Evolutionary conservation across 2,888 invertebrate species (phyloP).

Genomic region (Teinopalpus imperialis): DNA sequence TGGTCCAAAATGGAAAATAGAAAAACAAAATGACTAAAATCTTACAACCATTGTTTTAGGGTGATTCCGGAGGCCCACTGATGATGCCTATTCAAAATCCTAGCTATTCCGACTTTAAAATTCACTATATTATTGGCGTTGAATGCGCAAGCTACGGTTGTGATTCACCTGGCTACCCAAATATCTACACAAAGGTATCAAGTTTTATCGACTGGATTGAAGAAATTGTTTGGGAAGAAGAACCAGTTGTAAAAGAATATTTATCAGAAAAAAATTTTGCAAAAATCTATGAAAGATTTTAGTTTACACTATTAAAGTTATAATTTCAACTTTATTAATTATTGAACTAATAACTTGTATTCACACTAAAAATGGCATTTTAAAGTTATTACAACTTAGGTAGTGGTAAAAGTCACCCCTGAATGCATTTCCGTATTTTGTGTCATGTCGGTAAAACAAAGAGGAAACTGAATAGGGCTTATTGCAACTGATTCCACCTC

Average conservation of each 20-base stretch:
- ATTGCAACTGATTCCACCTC: too few species aligned
- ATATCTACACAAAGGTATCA: conserved; percentile 33
- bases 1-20: too few species aligned
- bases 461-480: too few species aligned
- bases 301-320: not conserved
- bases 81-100: conserved; percentile 32
- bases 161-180: conserved; percentile 29
- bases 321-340: too few species aligned
- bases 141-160: conserved; percentile 44
- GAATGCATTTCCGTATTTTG: too few species aligned
- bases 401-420: too few species aligned
- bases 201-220: conserved; percentile 36
- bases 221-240: conserved; percentile 29
- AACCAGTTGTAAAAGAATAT: conserved; percentile 5
- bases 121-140: conserved; percentile 41
- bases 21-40: too few species aligned
- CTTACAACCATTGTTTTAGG: conserved; percentile 30
- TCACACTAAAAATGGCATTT: too few species aligned
- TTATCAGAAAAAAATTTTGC: conserved; percentile 16
- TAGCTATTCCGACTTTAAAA: conserved; percentile 25
- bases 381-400: too few species aligned
- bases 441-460: too few species aligned
- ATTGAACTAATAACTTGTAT: too few species aligned
- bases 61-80: conserved; percentile 38
- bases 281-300: conserved; percentile 18